These are phyloP conservation scores for Chiroxiphia lanceolata DNA, from an alignment of 2,797 vertebrate species.

Conservation along the genomic window DNA sequence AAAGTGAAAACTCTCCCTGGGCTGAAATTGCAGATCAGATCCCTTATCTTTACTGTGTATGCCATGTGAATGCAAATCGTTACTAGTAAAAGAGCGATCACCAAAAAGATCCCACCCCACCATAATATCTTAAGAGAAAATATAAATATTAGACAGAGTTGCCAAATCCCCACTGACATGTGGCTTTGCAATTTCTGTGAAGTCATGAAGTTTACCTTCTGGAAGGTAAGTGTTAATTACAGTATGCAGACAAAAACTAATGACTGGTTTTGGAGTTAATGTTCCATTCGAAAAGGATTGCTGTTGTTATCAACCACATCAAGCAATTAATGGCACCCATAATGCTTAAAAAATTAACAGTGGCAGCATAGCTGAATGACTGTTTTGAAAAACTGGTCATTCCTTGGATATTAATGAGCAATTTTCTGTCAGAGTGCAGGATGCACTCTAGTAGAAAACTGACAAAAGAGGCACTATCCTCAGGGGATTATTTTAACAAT, in stretches of 20 bases:
- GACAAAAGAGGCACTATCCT: slow-evolving; percentile 54
- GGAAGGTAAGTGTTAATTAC: slow-evolving; percentile 44
- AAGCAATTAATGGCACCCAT: slow-evolving; percentile 56
- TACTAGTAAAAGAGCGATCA: neutral
- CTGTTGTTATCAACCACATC: slow-evolving; percentile 38
- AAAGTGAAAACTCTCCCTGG: neutral
- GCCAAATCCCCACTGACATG: neutral
- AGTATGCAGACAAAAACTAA: slow-evolving; percentile 11
- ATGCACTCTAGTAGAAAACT: slow-evolving; percentile 49
- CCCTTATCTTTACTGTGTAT: neutral
- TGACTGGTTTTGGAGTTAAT: slow-evolving; percentile 40
- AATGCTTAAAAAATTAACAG: slow-evolving; percentile 45
- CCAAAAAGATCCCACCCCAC: accelerated
- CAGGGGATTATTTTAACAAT: slow-evolving; percentile 43
- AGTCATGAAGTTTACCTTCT: neutral
- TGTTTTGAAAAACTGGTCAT: slow-evolving; percentile 53
- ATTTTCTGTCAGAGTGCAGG: slow-evolving; percentile 62
- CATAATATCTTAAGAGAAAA: neutral
- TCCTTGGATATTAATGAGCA: slow-evolving; percentile 66
- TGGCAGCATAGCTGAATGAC: slow-evolving; percentile 34
- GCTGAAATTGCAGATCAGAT: neutral
- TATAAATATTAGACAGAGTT: neutral
- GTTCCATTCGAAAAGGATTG: slow-evolving; percentile 17
- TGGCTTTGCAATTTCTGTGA: neutral
- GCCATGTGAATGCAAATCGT: neutral